phyloP scores from a whole-genome alignment of 2,888 invertebrate genomes.

The Geotrupes spiniger region DNA sequence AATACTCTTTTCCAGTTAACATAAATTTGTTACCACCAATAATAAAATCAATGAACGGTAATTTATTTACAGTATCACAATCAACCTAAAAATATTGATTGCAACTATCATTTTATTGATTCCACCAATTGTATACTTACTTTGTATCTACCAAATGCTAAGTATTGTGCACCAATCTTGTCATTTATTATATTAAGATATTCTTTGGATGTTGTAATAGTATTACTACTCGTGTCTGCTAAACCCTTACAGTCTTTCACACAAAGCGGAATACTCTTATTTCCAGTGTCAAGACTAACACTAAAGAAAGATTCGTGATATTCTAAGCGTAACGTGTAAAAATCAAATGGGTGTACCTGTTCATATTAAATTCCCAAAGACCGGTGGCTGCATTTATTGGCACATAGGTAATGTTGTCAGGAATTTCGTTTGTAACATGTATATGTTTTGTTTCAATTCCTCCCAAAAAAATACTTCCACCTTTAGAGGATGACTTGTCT shows the following conservation, averaged over 20 bases:
- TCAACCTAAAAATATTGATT: constrained; percentile 50
- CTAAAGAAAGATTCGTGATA: too few relatives aligned
- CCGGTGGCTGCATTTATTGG: constrained; percentile 55
- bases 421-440: constrained; percentile 38
- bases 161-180: constrained; percentile 42
- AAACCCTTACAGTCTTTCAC: constrained; percentile 44
- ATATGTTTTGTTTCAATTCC: constrained; percentile 63
- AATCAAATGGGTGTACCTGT: too few relatives aligned
- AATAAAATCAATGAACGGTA: constrained; percentile 60
- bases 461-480: constrained; percentile 60
- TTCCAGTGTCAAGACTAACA: constrained; percentile 9
- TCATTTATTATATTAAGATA: constrained; percentile 48
- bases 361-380: constrained; percentile 71
- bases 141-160: constrained; percentile 36
- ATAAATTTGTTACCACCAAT: constrained; percentile 59
- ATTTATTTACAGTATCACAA: constrained; percentile 57
- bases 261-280: constrained; percentile 40
- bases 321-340: too few relatives aligned
- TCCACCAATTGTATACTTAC: constrained; percentile 31
- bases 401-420: constrained; percentile 60
- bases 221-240: constrained; percentile 49
- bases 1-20: constrained; percentile 62
- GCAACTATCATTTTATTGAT: constrained; percentile 1
- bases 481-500: constrained; percentile 55
- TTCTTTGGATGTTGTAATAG: constrained; percentile 47